These are phyloP conservation scores for Dermochelys coriacea DNA, from an alignment of 2,797 vertebrate genomes.

Conservation along the genomic window DNA sequence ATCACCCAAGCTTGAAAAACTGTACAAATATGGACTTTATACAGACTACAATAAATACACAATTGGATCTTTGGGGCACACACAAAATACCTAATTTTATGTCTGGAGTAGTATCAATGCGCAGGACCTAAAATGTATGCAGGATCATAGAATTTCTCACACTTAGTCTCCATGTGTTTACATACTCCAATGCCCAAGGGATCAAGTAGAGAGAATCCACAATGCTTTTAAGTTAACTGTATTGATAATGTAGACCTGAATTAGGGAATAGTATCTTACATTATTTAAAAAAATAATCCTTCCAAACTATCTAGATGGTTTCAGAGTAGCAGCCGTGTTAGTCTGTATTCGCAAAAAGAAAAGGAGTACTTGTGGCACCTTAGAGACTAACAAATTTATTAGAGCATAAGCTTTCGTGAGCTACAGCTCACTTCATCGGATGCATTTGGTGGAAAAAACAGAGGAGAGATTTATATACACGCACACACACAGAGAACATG, in stretches of 20 bases:
- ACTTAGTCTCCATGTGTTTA: background rate
- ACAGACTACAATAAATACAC: background rate
- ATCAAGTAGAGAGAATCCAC: background rate
- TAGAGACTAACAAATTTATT: too few relatives aligned
- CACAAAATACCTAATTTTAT: background rate
- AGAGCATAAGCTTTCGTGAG: too few relatives aligned
- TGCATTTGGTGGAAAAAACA: too few relatives aligned
- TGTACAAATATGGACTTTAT: background rate
- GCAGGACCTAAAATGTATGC: background rate
- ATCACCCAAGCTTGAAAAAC: background rate
- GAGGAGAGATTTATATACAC: too few relatives aligned
- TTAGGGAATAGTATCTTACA: background rate
- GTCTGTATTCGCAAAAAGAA: too few relatives aligned
- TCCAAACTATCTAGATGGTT: conserved; percentile 24
- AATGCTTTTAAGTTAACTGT: background rate
- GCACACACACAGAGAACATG: too few relatives aligned
- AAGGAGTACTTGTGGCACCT: too few relatives aligned
- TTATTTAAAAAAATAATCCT: background rate
- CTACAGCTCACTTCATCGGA: too few relatives aligned
- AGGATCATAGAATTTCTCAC: conserved; percentile 4
- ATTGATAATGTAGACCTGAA: background rate
- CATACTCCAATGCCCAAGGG: background rate
- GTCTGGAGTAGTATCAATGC: background rate
- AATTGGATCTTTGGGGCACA: background rate
- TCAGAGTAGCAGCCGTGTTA: too few relatives aligned